phyloP scores from a whole-genome alignment of 2,797 vertebrate species.

The Clarias laeviceps region DNA sequence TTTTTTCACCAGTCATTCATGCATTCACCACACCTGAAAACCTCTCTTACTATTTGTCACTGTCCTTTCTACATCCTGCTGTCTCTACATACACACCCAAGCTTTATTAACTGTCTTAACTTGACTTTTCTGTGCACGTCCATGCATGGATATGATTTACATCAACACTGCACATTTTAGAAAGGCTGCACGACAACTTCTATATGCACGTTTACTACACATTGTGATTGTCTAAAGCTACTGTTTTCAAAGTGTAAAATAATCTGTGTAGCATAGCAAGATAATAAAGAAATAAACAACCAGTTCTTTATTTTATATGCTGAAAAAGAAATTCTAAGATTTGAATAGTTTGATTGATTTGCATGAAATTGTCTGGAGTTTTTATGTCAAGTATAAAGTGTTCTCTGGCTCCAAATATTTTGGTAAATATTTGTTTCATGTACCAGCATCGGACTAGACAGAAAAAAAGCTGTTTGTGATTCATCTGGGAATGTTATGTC shows the following conservation, averaged over 20 bases:
- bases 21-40: slow-evolving; percentile 26
- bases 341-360: neutral
- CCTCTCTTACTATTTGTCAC: slow-evolving; percentile 48
- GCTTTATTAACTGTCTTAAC: slow-evolving; percentile 12
- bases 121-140: neutral
- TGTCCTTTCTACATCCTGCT: slow-evolving; percentile 31
- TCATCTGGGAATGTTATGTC: slow-evolving; percentile 33
- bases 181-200: neutral
- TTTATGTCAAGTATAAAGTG: neutral
- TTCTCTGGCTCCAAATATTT: neutral
- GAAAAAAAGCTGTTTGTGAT: slow-evolving; percentile 14
- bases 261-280: neutral
- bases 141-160: slow-evolving; percentile 1
- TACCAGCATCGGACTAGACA: slow-evolving; percentile 17
- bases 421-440: neutral
- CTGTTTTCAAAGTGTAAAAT: neutral
- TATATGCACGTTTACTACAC: neutral
- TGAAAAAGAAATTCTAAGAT: neutral
- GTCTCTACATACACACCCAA: slow-evolving; percentile 38
- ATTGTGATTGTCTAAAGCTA: neutral
- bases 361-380: neutral
- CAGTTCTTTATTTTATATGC: neutral
- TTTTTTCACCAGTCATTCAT: slow-evolving; percentile 31
- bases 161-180: neutral
- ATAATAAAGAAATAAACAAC: neutral